Conservation (phyloP, 2,113 vertebrate species). For the Centropus bengalensis region DNA sequence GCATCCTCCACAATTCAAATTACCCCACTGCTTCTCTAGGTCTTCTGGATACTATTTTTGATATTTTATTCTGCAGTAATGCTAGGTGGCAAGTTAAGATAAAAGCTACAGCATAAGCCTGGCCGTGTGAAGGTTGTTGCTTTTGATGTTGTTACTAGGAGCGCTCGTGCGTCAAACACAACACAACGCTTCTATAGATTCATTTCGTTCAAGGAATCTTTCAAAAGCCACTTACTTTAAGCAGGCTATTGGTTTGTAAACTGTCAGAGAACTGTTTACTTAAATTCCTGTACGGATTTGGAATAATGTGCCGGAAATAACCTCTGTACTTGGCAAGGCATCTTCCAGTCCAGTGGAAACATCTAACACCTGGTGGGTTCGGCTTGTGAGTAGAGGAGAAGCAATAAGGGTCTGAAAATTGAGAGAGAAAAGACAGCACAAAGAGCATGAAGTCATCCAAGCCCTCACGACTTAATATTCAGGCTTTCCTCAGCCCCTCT, state of each 20-base stretch:
- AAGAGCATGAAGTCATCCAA: not conserved
- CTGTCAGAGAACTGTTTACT: not conserved
- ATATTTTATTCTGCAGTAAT: not conserved
- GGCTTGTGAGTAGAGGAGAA: not conserved
- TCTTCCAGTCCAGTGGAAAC: not conserved
- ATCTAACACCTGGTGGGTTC: not conserved
- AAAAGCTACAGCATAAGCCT: not conserved
- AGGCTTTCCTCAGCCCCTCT: accelerated
- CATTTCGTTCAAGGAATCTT: not conserved
- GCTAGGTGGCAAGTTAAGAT: not conserved
- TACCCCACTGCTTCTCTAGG: not conserved
- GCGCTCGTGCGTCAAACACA: not conserved
- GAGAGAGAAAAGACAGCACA: not conserved
- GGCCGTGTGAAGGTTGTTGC: not conserved
- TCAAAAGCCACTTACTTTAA: not conserved
- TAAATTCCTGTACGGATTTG: not conserved
- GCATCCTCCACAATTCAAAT: not conserved
- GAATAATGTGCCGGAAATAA: not conserved
- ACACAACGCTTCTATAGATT: not conserved
- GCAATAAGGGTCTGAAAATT: not conserved
- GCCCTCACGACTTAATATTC: not conserved
- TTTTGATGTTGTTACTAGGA: not conserved
- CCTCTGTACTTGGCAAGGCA: not conserved
- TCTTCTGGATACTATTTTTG: not conserved
- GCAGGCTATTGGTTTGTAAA: not conserved